Percentiles rank a stretch among this genome's conserved stretches.
These are phyloP conservation scores for Diabrotica balteata DNA, from an alignment of 2,888 invertebrate species.

Conservation along the genomic window DNA sequence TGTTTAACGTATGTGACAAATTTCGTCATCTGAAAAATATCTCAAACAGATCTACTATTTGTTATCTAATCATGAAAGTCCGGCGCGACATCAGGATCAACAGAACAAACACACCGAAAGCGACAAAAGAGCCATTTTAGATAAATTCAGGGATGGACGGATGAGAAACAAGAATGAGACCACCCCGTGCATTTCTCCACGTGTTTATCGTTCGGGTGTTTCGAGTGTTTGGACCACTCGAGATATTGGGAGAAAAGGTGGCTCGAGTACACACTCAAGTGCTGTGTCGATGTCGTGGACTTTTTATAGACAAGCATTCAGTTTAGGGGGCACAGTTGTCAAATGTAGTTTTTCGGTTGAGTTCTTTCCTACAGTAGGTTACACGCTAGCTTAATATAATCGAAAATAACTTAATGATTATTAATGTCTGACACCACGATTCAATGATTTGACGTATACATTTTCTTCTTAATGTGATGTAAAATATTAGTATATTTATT, in stretches of 20 bases:
- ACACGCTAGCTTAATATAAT: too few species aligned
- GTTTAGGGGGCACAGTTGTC: slow-evolving; percentile 2
- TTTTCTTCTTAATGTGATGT: too few species aligned
- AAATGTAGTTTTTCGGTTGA: background rate
- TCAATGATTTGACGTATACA: too few species aligned
- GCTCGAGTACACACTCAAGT: slow-evolving; percentile 27
- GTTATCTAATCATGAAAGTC: slow-evolving; percentile 11
- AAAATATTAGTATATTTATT: too few species aligned
- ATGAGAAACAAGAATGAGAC: slow-evolving; percentile 12
- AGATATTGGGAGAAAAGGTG: slow-evolving; percentile 32
- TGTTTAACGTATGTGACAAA: too few species aligned
- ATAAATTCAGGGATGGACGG: slow-evolving; percentile 7
- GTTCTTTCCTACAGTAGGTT: too few species aligned
- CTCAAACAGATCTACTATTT: slow-evolving; percentile 1
- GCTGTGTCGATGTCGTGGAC: slow-evolving; percentile 16
- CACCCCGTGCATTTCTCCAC: slow-evolving; percentile 30
- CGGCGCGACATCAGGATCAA: background rate
- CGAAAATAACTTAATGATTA: too few species aligned
- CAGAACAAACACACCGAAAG: slow-evolving; percentile 10
- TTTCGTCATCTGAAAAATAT: background rate
- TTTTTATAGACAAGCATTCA: slow-evolving; percentile 1
- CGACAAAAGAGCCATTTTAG: slow-evolving; percentile 10
- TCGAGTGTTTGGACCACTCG: slow-evolving; percentile 27
- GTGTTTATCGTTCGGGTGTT: slow-evolving; percentile 30
- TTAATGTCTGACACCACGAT: too few species aligned